These are phyloP conservation scores for Ophraella communa DNA, from an alignment of 2,888 invertebrate species.

Conservation along the genomic window DNA sequence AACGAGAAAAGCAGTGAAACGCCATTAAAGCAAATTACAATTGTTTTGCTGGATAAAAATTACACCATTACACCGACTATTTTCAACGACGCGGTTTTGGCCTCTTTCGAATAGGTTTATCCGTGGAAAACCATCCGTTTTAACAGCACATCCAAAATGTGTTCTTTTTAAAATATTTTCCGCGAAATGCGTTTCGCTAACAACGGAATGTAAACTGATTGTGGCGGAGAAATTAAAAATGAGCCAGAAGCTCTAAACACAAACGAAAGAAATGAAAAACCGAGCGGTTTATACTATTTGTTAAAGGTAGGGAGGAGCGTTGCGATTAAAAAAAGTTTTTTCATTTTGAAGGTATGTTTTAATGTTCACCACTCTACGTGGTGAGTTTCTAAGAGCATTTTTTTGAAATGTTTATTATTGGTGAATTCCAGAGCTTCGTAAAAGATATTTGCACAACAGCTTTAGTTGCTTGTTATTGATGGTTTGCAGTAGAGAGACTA, in stretches of 20 bases:
- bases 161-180: not conserved
- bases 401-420: not conserved
- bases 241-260: not conserved
- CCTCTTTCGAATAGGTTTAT: not conserved
- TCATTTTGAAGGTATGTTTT: no score
- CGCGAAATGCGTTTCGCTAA: not conserved
- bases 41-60: not conserved
- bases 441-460: no score
- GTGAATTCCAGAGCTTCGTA: no score
- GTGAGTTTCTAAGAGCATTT: no score
- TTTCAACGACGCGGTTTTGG: not conserved
- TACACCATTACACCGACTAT: not conserved
- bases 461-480: no score
- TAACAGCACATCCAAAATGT: not conserved
- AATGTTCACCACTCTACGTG: no score
- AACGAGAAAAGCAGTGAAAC: not conserved
- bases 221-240: not conserved
- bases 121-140: not conserved
- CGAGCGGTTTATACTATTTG: not conserved
- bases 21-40: not conserved
- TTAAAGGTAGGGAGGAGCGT: not conserved
- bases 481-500: no score
- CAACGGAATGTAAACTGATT: not conserved
- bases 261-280: no score
- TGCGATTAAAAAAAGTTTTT: not conserved